phyloP scores from a whole-genome alignment of 1,140 invertebrate species.

The Eumaeus atala region DNA sequence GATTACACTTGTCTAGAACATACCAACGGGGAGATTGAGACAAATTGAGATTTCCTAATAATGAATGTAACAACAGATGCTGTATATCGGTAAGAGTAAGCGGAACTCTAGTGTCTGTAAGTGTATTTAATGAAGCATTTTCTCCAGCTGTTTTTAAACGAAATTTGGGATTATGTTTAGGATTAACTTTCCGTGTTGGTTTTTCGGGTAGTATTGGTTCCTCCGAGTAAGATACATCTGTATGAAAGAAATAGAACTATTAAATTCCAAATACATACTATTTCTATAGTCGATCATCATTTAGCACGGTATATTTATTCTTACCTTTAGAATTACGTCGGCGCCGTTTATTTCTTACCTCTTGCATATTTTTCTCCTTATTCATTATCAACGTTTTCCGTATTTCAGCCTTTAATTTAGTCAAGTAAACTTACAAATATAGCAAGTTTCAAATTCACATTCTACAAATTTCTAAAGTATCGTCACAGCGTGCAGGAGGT shows the following conservation, averaged over 20 bases:
- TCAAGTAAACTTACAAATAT: no score
- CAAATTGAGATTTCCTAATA: slow-evolving; percentile 82
- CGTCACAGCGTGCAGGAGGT: no score
- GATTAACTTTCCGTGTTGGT: slow-evolving; percentile 16
- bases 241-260: slow-evolving; percentile 11
- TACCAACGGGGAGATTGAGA: slow-evolving; percentile 86
- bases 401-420: no score
- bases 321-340: neutral
- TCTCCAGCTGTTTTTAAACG: slow-evolving; percentile 77
- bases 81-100: slow-evolving; percentile 88
- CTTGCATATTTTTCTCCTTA: slow-evolving; percentile 2
- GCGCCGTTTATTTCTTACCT: neutral
- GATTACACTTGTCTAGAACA: slow-evolving; percentile 81
- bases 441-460: no score
- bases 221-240: slow-evolving; percentile 14
- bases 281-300: no score
- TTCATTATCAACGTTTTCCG: neutral
- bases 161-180: slow-evolving; percentile 72
- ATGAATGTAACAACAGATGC: slow-evolving; percentile 84
- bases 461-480: no score
- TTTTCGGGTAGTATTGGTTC: slow-evolving; percentile 16
- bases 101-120: slow-evolving; percentile 78
- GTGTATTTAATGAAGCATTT: slow-evolving; percentile 74
- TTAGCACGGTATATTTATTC: no score
- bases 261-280: neutral